Evolutionary conservation across 2,113 vertebrate species (phyloP).

Genomic region (Aphyosemion australe): DNA sequence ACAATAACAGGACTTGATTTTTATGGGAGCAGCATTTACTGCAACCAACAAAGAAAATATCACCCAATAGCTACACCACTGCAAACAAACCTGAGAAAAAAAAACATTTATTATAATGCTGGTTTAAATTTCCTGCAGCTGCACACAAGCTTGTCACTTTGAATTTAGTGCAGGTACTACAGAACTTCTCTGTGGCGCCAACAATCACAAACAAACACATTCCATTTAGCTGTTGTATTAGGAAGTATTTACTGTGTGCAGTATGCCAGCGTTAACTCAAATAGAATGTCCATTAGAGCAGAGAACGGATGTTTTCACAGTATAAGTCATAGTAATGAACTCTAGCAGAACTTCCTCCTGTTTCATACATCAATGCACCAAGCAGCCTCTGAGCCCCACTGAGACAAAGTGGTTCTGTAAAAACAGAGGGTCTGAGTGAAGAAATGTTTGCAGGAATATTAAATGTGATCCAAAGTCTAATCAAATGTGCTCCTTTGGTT

Average conservation of each 20-base stretch:
- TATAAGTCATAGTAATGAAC: constrained; percentile 70
- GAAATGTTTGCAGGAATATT: constrained; percentile 25
- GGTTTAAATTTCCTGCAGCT: constrained; percentile 39
- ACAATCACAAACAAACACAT: constrained; percentile 29
- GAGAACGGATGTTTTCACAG: constrained; percentile 45
- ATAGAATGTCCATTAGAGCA: constrained; percentile 51
- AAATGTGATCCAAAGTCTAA: constrained; percentile 27
- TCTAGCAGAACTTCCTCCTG: constrained; percentile 47
- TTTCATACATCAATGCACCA: constrained; percentile 37
- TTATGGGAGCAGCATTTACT: constrained; percentile 10
- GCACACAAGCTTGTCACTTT: constrained; percentile 14
- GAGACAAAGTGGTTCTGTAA: constrained; percentile 38
- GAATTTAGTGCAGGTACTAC: constrained; percentile 25
- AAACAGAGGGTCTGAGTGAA: constrained; percentile 16
- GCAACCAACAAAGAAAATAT: constrained; percentile 4
- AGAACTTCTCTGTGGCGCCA: constrained; percentile 3
- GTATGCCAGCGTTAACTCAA: constrained; percentile 42
- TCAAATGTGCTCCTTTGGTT: constrained; percentile 18
- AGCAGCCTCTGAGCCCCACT: constrained; percentile 17
- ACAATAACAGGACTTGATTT: constrained; percentile 4
- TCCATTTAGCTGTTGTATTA: constrained; percentile 19
- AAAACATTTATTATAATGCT: constrained; percentile 37
- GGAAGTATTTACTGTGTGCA: constrained; percentile 39
- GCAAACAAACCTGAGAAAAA: constrained; percentile 19
- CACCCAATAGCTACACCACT: constrained; percentile 4